Conservation (phyloP, 2,113 vertebrate genomes). For the Larimichthys polyactis region DNA sequence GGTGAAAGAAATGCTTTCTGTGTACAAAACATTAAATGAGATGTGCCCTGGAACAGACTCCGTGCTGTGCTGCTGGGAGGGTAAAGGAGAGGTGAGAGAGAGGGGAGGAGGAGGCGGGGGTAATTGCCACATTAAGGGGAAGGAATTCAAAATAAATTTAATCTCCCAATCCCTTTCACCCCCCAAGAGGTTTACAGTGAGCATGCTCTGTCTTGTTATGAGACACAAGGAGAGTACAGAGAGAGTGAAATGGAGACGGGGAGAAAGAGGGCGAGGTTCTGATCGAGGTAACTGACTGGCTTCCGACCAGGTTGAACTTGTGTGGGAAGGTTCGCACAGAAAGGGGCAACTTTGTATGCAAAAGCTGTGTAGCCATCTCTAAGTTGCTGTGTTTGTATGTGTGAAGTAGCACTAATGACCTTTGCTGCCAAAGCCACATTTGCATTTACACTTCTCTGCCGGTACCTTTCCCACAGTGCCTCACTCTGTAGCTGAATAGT, state of each 20-base stretch:
- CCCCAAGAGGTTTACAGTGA: constrained; percentile 82
- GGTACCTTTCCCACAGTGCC: constrained; percentile 27
- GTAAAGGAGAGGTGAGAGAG: constrained; percentile 48
- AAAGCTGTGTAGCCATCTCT: constrained; percentile 10
- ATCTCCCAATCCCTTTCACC: constrained; percentile 82
- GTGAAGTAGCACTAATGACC: constrained; percentile 17
- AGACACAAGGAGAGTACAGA: constrained; percentile 74
- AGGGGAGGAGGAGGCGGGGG: constrained; percentile 47
- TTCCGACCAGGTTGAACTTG: constrained; percentile 45
- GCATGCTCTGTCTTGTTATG: constrained; percentile 88
- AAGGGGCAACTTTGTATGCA: constrained; percentile 28
- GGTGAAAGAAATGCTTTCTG: constrained; percentile 71
- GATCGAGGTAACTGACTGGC: constrained; percentile 52
- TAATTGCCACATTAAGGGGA: constrained; percentile 86
- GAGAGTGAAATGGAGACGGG: constrained; percentile 58
- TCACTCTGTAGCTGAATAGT: constrained; percentile 28
- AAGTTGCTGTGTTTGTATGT: constrained; percentile 2
- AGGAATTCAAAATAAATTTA: constrained; percentile 90
- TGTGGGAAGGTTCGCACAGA: constrained; percentile 52
- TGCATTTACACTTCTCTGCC: neutral
- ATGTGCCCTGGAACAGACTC: constrained; percentile 70
- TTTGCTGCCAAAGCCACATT: constrained; percentile 27
- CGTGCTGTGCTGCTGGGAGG: constrained; percentile 64
- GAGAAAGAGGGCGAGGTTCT: constrained; percentile 53
- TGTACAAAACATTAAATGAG: constrained; percentile 78